Evolutionary conservation across 2,113 vertebrate genomes (phyloP), one percentile per base, ranked within the genome.

Genomic region (Nasalis larvatus): DNA sequence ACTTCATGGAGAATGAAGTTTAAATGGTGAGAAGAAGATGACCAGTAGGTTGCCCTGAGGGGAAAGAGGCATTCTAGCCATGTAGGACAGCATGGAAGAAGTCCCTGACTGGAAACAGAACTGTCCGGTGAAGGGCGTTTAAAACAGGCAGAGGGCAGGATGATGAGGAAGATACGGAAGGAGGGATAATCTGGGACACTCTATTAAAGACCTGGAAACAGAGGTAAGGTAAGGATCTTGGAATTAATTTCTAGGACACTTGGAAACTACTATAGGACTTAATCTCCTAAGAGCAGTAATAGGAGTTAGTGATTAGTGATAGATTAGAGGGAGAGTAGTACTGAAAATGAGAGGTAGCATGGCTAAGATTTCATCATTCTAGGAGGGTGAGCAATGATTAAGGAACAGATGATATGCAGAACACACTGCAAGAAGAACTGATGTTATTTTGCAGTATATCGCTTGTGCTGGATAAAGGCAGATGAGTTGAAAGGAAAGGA

Each of bases 201-300:
- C 78, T 83, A 35, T 82, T 96, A 88, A 93, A 96, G 42, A 91
- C 82, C 85, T 96, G 60, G 63, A 76, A 88, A 81, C 69, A 95
- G 94, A 91, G 73, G 32, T 95, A 95, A 95, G 68, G 89, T 91
- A 92, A 97, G 69, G 37, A 82, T 94, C 89, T 95, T 97, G 89
- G 95, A 94, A 93, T 96, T 93, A 93, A 91, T 95, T 97, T 97
- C 94, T 97, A 95, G 97, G 97, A 96, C 96, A 95, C 96, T 95
- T 97, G 97, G 94, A 97, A 97, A 85, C 63, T 81, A 35, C 86
- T 56, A 1, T 76, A 84, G 91, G 82, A 93, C 86, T 96, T 97
- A 96, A 96, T 97, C 89, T 97, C 60, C 83, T 97, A 93, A 97
- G 8, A 96, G 76, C 89, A 54, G 80, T 94, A 96, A 95, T 86